phyloP scores from a whole-genome alignment of 2,888 invertebrate species.

The Dione vanillae region DNA sequence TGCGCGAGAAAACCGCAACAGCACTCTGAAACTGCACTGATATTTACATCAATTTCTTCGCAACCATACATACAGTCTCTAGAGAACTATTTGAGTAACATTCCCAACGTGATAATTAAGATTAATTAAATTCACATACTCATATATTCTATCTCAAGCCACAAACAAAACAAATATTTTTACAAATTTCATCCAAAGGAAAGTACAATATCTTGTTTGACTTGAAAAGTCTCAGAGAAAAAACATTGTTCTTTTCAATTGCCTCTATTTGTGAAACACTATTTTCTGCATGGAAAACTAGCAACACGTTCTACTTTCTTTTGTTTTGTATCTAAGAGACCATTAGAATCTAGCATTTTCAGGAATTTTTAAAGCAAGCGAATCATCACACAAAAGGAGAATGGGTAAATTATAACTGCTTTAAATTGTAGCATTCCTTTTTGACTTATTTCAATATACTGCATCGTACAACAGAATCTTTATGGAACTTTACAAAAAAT shows the following conservation, averaged over 20 bases:
- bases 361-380: neutral
- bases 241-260: slow-evolving; percentile 32
- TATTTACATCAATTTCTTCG: slow-evolving; percentile 39
- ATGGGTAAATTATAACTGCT: neutral
- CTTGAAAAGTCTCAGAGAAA: slow-evolving; percentile 11
- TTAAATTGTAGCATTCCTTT: neutral
- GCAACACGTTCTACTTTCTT: slow-evolving; percentile 22
- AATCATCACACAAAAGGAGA: slow-evolving; percentile 5
- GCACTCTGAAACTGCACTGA: slow-evolving; percentile 31
- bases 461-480: too few relatives aligned
- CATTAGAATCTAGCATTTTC: slow-evolving; percentile 19
- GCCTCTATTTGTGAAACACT: slow-evolving; percentile 28
- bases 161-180: slow-evolving; percentile 1
- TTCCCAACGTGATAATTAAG: slow-evolving; percentile 16
- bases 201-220: slow-evolving; percentile 14
- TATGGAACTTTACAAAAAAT: too few relatives aligned
- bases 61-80: slow-evolving; percentile 22
- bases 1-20: slow-evolving; percentile 23
- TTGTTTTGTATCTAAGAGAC: slow-evolving; percentile 23
- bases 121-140: slow-evolving; percentile 15
- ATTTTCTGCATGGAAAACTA: slow-evolving; percentile 25
- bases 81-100: slow-evolving; percentile 26
- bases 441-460: neutral
- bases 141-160: neutral
- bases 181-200: neutral